Evolutionary conservation across 2,797 vertebrate species (phyloP), one percentile per base, ranked within the genome.

Genomic region (Chaetodon trifasciatus): DNA sequence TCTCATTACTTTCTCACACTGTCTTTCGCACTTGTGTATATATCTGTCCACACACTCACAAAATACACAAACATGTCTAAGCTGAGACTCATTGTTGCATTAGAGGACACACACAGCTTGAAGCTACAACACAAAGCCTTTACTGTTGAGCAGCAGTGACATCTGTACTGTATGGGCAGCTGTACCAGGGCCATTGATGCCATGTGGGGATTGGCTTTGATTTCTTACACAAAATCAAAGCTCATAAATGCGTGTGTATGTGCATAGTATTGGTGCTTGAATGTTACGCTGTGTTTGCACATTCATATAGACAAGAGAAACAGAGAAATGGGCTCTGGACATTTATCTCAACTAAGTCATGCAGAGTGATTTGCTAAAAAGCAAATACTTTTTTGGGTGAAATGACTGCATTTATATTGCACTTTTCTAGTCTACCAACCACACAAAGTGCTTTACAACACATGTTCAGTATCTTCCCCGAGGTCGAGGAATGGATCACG

Each of bases 91-190:
- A 32, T 15, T 40, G 65, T 67, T 64, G 35, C n/a, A 10, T 74
- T 68, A 68, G 65, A 55, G 62, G 74, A 74, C 56, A 42, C 62
- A 47, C 64, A 70, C 50, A 69, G 78, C 81, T 76, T 52, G 28
- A 39, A 81, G 79, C 66, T 70, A 28, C 63, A 52, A 4, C 76
- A 76, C 79, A 72, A 49, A 73, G 88, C 74, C 28, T 68, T 66
- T 19, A 66, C 68, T 68, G 75, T 32, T 63, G 10, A 39, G 64
- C 35, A 37, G 60, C 46, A 6, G 52, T 47, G 70, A 74, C 61
- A 64, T 68, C 64, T 58, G 53, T 66, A 23, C 69, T 70, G 71
- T 74, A 32, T 28, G 32, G 49, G 49, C 55, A 70, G 42, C 64
- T 68, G 60, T 39, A 55, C 21, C 58, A 1, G 15, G 23, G n/a